phyloP scores from a whole-genome alignment of 2,888 invertebrate species.

The Altica lythri region DNA sequence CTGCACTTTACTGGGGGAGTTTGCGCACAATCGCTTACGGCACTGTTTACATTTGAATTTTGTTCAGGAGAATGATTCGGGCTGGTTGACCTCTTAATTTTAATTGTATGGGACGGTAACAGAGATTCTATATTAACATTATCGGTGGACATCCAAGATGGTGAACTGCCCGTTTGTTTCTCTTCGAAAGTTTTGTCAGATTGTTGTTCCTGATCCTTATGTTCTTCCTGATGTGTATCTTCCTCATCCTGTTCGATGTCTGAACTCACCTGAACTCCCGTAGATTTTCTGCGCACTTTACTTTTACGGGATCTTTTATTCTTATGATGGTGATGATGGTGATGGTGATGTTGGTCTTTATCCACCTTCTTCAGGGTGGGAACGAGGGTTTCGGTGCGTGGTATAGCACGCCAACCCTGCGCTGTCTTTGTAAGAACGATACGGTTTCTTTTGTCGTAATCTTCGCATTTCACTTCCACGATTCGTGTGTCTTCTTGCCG shows the following conservation, averaged over 20 bases:
- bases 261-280: constrained; percentile 53
- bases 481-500: constrained; percentile 80
- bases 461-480: constrained; percentile 84
- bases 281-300: constrained; percentile 51
- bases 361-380: constrained; percentile 57
- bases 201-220: constrained; percentile 31
- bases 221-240: too few species aligned
- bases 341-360: constrained; percentile 52
- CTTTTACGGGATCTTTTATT: constrained; percentile 45
- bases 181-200: constrained; percentile 11
- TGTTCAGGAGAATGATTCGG: constrained; percentile 38
- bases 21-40: constrained; percentile 48
- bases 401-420: constrained; percentile 82
- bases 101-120: constrained; percentile 66
- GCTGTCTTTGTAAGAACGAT: constrained; percentile 81
- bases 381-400: constrained; percentile 71
- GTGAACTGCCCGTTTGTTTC: constrained; percentile 35
- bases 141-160: constrained; percentile 54
- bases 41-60: constrained; percentile 52
- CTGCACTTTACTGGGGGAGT: constrained; percentile 54
- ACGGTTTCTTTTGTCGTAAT: constrained; percentile 84
- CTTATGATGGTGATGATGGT: constrained; percentile 46
- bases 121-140: constrained; percentile 64
- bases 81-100: constrained; percentile 54
- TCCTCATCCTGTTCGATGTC: constrained; percentile 44